A percentile compares a stretch with the other conserved stretches of the same genome.
phyloP scores from a whole-genome alignment of 2,797 vertebrate genomes.

The Dermochelys coriacea region DNA sequence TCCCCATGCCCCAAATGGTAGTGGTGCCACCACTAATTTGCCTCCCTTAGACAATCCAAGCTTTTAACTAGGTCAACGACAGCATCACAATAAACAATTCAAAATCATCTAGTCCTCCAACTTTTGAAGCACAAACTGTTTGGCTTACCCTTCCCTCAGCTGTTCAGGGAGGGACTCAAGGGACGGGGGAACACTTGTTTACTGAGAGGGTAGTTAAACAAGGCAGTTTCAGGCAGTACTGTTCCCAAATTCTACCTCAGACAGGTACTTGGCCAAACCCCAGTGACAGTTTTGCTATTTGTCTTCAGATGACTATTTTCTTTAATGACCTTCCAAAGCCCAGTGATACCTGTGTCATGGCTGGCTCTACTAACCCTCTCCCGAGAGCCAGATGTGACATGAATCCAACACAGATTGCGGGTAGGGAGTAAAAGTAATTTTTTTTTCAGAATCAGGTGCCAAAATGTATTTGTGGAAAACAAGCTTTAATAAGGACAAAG shows the following conservation, averaged over 20 bases:
- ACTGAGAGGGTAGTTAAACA: neutral
- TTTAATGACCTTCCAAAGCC: neutral
- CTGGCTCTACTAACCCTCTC: neutral
- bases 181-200: neutral
- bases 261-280: neutral
- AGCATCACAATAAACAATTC: neutral
- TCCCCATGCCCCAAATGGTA: neutral
- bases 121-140: neutral
- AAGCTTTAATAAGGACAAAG: neutral
- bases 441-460: neutral
- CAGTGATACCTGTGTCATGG: neutral
- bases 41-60: neutral
- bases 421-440: neutral
- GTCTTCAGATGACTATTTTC: neutral
- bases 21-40: neutral
- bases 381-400: neutral
- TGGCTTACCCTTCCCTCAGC: neutral
- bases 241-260: neutral
- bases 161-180: neutral
- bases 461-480: neutral
- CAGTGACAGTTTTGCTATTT: neutral
- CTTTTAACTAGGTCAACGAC: neutral
- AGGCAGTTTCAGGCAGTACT: neutral
- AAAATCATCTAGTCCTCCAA: neutral
- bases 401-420: neutral